These are phyloP conservation scores for Drosophila leonis DNA, from an alignment of 2,888 invertebrate species.

Conservation along the genomic window DNA sequence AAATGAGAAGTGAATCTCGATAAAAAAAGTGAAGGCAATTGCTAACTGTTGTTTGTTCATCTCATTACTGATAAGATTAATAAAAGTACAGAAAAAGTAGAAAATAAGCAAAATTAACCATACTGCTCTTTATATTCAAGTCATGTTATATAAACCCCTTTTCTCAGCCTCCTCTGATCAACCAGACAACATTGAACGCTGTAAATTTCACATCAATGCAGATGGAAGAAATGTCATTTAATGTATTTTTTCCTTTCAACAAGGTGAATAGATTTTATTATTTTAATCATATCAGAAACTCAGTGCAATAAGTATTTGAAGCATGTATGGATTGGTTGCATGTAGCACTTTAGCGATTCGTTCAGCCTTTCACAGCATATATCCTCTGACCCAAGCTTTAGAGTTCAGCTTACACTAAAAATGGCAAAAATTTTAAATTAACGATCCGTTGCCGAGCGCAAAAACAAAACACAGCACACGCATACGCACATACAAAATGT, in stretches of 20 bases:
- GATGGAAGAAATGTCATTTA: too few species aligned
- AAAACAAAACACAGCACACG: conserved; percentile 27
- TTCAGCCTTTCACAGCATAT: conserved; percentile 12
- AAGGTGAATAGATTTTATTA: not conserved
- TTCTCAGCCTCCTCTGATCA: too few species aligned
- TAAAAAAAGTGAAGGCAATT: not conserved
- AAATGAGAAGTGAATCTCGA: not conserved
- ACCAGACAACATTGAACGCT: too few species aligned
- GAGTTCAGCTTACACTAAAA: conserved; percentile 65
- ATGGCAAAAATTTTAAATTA: conserved; percentile 71
- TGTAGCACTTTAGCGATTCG: conserved; percentile 36
- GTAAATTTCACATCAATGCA: too few species aligned
- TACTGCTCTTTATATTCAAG: too few species aligned
- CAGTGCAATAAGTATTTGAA: not conserved
- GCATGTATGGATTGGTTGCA: not conserved
- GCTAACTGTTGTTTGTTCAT: too few species aligned
- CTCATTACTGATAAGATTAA: too few species aligned
- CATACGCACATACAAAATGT: conserved; percentile 14
- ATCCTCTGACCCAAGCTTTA: conserved; percentile 28
- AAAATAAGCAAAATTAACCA: too few species aligned
- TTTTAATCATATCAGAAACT: not conserved
- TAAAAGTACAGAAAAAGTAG: too few species aligned
- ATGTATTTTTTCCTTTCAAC: not conserved
- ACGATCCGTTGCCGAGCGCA: conserved; percentile 32
- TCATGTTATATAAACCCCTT: too few species aligned